Base-by-base conservation (phyloP, 1,140 invertebrate species). In the Latrodectus geometricus region DNA sequence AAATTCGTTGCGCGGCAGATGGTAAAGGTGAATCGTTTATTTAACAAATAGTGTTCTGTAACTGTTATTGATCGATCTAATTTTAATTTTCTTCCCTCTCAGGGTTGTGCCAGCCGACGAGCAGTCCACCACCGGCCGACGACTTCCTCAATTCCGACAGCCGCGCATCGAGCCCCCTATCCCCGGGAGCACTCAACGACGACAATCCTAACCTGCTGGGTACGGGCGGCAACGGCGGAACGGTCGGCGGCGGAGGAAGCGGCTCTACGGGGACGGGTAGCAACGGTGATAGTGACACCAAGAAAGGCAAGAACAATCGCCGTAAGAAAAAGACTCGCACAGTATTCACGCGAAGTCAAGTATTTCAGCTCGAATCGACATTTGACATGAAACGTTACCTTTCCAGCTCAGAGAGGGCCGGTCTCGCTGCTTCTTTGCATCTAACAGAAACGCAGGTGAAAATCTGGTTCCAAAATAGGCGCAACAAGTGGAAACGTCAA, bases 401-500 rank as follows among this genome's bases (percentile, higher is more conserved):
- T 48, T 99, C 97, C 85, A 98, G 96, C 86, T 97, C 97, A 8
- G 98, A 99, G 90, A 93, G 98, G 17, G 97, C 98, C 0, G 97
- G 96, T 0, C 92, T 99, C 7, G 98, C 98, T 0, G 96, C 96
- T 0, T 98, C 96, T 9, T 91, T 99, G 4, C 96, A 98, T 88
- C 91, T 99, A 0, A 99, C 98, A 0, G 98, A 99, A 91, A 99
- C 98, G 0, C 93, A 93, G 88, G 96, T 98, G 80, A 98, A 98
- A 92, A 99, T 99, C 87, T 99, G 98, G 98, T 96, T 96, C 91
- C 95, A 96, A 88, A 97, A 98, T 90, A 91, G 98, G 12, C 93
- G 98, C 73, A 99, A 99, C 92, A 99, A 99, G 92, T 99, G 97
- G 97, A 99, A 99, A 90, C 93, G 98, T 69, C 98, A 99, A 91